Percentiles rank a stretch among this genome's conserved stretches.
These are phyloP conservation scores for Eulimnadia texana DNA, from an alignment of 1,140 invertebrate species.

Conservation along the genomic window DNA sequence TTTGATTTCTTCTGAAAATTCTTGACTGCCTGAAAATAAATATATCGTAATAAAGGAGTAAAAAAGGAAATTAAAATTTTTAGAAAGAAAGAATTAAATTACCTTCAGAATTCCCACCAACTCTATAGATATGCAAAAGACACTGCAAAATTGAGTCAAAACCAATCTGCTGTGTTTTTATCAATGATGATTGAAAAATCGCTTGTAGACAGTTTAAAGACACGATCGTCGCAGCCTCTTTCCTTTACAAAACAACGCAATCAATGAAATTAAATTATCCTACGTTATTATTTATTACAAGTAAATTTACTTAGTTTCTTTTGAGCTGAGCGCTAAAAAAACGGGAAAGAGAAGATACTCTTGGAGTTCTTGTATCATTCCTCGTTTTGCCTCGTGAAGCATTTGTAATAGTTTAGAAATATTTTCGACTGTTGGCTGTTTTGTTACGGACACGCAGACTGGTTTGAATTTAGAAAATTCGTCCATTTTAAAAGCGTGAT, in stretches of 20 bases:
- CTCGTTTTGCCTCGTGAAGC: background rate
- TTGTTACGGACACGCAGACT: background rate
- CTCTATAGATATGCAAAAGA: background rate
- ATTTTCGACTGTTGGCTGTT: background rate
- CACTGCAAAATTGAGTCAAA: background rate
- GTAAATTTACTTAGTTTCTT: too few relatives aligned
- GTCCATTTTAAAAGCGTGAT: background rate
- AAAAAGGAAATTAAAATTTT: background rate
- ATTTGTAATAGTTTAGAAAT: background rate
- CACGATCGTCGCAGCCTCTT: background rate
- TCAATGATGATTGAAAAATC: background rate
- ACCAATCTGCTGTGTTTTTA: background rate
- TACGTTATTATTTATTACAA: background rate
- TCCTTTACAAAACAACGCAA: background rate
- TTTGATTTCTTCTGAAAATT: background rate
- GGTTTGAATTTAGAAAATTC: constrained; percentile 5
- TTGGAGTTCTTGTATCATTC: background rate
- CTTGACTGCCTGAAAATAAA: background rate
- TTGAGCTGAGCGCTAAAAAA: background rate
- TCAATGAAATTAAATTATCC: background rate
- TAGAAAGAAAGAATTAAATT: background rate
- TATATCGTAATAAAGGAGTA: background rate
- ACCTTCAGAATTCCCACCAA: constrained; percentile 1
- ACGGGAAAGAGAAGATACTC: constrained; percentile 4
- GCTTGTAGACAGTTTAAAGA: background rate